Percentiles rank a stretch among this genome's conserved stretches.
Evolutionary conservation across 92 coral and sea anemone species (phyloP).

Genomic region (Paragorgia papillata): DNA sequence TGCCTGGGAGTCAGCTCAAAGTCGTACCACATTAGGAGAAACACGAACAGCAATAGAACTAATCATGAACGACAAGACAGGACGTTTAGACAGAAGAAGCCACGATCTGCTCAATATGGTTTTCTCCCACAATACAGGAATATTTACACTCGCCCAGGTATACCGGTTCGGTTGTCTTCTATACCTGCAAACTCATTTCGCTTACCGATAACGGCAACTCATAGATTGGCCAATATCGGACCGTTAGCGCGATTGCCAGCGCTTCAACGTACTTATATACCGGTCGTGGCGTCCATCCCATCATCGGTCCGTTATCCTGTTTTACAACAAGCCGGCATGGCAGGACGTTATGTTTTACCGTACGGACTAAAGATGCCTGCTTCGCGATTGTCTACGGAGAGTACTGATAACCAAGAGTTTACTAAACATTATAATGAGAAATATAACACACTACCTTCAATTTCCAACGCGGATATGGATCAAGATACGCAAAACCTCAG

Average conservation of each 20-base stretch:
- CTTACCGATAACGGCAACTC: not conserved
- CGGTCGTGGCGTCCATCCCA: not conserved
- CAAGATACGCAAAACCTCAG: conserved; percentile 1
- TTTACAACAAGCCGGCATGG: not conserved
- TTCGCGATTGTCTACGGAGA: not conserved
- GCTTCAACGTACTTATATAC: conserved; percentile 18
- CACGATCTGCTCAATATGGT: conserved; percentile 25
- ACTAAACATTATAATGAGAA: conserved; percentile 29
- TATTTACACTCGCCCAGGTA: conserved; percentile 1
- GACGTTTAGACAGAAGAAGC: conserved; percentile 16
- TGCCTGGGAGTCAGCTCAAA: not conserved
- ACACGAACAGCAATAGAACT: not conserved
- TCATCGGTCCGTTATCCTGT: conserved; percentile 8
- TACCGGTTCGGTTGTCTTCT: conserved; percentile 22
- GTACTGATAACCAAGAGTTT: not conserved
- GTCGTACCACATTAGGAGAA: not conserved
- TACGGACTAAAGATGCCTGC: conserved; percentile 25
- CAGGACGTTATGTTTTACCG: conserved; percentile 19
- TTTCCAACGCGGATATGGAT: conserved; percentile 1
- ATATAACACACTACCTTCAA: conserved; percentile 27
- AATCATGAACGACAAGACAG: not conserved
- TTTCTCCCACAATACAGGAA: not conserved
- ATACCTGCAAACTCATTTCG: conserved; percentile 22
- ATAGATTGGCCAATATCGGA: conserved; percentile 1
- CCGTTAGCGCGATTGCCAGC: not conserved